Percentiles rank a stretch among this genome's conserved stretches.
These are phyloP conservation scores for Drosophila burlai DNA, from an alignment of 1,140 invertebrate genomes.

Conservation along the genomic window DNA sequence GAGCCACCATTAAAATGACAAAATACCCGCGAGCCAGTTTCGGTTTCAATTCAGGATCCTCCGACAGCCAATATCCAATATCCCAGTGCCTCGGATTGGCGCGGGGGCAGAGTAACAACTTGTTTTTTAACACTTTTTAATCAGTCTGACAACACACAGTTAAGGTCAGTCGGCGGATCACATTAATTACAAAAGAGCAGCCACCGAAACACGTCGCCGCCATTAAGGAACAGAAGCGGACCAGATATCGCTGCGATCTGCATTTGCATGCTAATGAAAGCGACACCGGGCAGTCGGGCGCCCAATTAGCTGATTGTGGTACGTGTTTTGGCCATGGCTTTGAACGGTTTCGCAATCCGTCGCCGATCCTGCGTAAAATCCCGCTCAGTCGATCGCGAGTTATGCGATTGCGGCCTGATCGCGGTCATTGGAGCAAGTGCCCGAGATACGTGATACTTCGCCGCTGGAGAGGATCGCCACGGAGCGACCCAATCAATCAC, in stretches of 20 bases:
- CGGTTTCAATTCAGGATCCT: slow-evolving; percentile 34
- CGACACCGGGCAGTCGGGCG: slow-evolving; percentile 60
- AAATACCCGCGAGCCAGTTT: slow-evolving; percentile 52
- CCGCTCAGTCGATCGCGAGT: slow-evolving; percentile 21
- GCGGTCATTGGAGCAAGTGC: slow-evolving; percentile 72
- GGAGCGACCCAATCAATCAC: slow-evolving; percentile 31
- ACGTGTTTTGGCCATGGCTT: slow-evolving; percentile 77
- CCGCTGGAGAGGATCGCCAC: slow-evolving; percentile 1
- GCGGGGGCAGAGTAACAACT: slow-evolving; percentile 57
- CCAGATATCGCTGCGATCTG: slow-evolving; percentile 47
- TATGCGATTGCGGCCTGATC: slow-evolving; percentile 65
- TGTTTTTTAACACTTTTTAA: slow-evolving; percentile 80
- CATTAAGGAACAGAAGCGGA: slow-evolving; percentile 64
- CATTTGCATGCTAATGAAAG: slow-evolving; percentile 76
- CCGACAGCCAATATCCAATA: slow-evolving; percentile 3
- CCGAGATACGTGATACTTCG: slow-evolving; percentile 16
- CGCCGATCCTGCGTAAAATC: slow-evolving; percentile 16
- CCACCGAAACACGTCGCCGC: slow-evolving; percentile 67
- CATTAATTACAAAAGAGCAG: slow-evolving; percentile 75
- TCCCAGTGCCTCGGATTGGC: slow-evolving; percentile 18
- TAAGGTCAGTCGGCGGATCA: slow-evolving; percentile 73
- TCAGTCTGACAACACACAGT: slow-evolving; percentile 76
- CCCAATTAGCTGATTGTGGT: slow-evolving; percentile 79
- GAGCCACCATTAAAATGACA: slow-evolving; percentile 73
- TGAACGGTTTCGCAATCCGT: slow-evolving; percentile 43